Percentiles rank a stretch among this genome's conserved stretches.
Conservation (phyloP, 1,140 invertebrate species). For the Caenorhabditis latens region DNA sequence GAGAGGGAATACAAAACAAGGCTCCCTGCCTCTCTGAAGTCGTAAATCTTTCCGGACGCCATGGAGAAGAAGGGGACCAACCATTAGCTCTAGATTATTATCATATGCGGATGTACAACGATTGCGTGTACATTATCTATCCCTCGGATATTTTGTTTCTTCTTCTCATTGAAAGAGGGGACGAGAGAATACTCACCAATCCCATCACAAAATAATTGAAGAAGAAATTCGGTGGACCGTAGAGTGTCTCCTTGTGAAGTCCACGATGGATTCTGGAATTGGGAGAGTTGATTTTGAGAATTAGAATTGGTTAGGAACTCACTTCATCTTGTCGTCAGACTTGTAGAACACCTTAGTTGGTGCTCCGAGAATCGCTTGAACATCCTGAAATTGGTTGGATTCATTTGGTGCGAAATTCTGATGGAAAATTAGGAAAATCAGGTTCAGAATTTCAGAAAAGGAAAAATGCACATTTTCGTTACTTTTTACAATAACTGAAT, state of each 20-base stretch:
- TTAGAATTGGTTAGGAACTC: neutral
- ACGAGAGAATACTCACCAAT: conserved; percentile 70
- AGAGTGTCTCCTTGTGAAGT: conserved; percentile 51
- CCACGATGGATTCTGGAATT: conserved; percentile 71
- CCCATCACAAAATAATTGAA: conserved; percentile 77
- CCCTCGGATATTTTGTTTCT: neutral
- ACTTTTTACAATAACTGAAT: no score
- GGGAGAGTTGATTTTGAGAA: neutral
- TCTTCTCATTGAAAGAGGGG: neutral
- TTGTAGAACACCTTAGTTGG: conserved; percentile 75
- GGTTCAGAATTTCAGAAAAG: no score
- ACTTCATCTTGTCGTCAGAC: conserved; percentile 77
- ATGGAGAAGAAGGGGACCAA: conserved; percentile 26
- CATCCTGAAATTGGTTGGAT: no score
- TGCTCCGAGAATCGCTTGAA: conserved; percentile 68
- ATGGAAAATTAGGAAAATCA: no score
- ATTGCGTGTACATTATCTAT: conserved; percentile 47
- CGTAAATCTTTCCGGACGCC: conserved; percentile 53
- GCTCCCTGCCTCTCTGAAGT: neutral
- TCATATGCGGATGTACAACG: conserved; percentile 25
- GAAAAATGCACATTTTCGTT: no score
- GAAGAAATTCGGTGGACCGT: conserved; percentile 74
- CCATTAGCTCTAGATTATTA: conserved; percentile 50
- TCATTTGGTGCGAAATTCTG: no score
- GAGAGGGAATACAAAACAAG: conserved; percentile 2